Conservation (phyloP, 2,113 vertebrate genomes). For the Burhinus bistriatus region DNA sequence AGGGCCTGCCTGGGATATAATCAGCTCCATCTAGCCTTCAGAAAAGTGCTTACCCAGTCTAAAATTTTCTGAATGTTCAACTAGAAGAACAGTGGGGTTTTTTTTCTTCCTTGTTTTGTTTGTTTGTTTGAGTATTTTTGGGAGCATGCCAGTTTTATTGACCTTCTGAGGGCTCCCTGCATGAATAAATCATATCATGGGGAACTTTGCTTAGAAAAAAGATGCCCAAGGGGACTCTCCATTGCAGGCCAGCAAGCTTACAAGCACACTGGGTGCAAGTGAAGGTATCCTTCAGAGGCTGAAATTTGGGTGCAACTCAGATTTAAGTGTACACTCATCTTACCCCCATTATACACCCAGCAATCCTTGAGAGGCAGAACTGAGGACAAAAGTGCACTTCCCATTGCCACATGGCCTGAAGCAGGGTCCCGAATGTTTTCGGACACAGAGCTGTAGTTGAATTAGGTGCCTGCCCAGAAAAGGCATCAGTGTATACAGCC, state of each 20-base stretch:
- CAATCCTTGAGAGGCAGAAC: background rate
- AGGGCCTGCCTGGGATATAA: conserved; percentile 23
- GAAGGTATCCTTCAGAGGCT: background rate
- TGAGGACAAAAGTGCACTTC: background rate
- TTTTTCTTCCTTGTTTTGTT: conserved; percentile 51
- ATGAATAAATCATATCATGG: conserved; percentile 37
- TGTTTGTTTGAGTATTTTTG: conserved; percentile 1
- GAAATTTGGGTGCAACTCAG: background rate
- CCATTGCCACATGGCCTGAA: background rate
- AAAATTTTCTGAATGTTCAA: background rate
- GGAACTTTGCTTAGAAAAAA: background rate
- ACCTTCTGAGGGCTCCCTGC: conserved; percentile 36
- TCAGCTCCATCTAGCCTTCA: conserved; percentile 44
- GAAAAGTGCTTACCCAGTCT: conserved; percentile 31
- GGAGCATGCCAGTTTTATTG: conserved; percentile 41
- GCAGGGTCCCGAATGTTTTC: background rate
- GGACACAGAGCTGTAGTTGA: background rate
- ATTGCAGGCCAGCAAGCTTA: conserved; percentile 1
- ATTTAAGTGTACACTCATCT: background rate
- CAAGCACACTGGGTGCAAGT: background rate
- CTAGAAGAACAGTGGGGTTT: conserved; percentile 9
- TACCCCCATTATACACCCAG: background rate
- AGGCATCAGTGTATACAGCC: background rate
- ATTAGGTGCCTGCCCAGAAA: background rate
- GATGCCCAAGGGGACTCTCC: background rate